Base-by-base conservation (phyloP, 2,113 vertebrate species). In the Pseudorectes ferrugineus region DNA sequence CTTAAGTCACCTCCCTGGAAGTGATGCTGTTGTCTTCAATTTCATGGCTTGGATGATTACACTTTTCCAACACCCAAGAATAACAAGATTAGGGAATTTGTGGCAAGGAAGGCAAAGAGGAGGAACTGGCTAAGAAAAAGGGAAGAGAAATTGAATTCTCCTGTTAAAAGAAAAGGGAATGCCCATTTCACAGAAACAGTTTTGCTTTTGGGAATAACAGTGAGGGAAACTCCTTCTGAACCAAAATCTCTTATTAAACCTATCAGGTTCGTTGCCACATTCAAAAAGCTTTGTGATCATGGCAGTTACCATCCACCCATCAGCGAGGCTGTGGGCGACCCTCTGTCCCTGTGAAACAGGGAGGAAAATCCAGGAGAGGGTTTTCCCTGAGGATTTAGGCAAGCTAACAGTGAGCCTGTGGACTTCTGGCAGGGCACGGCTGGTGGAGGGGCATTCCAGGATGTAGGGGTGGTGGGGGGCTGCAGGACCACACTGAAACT, bases 31-130 rank as follows among this genome's bases (percentile, higher is more conserved):
- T 97, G 95, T 97, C 93, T 97, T 96, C 5, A 3, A 97, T 97
- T 97, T 97, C 94, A 96, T 89, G 91, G 92, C 84, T 96, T 2
- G 2, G 77, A 92, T 83, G 83, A 96, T 97, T 95, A 94, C 7
- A 8, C 65, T 95, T 86, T 82, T 88, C 77, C 85, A 91, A 88
- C 62, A 92, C 4, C 82, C 71, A 91, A 92, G 92, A 96, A 94
- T 96, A 97, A 97, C 80, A 36, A 96, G 96, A 96, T 97, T 97
- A 97, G 92, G 80, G 96, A 96, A 88, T 97, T 81, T 85, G 85
- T 93, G 85, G 84, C 66, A 81, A 35, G 57, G 76, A 93, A 93
- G 45, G 73, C 54, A 79, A 79, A 94, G 71, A 81, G n/a, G 23
- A 76, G 83, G 72, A 92, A 77, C 40, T 67, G 76, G 31, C 67